phyloP scores from a whole-genome alignment of 2,113 vertebrate species.

The Scalopus aquaticus region DNA sequence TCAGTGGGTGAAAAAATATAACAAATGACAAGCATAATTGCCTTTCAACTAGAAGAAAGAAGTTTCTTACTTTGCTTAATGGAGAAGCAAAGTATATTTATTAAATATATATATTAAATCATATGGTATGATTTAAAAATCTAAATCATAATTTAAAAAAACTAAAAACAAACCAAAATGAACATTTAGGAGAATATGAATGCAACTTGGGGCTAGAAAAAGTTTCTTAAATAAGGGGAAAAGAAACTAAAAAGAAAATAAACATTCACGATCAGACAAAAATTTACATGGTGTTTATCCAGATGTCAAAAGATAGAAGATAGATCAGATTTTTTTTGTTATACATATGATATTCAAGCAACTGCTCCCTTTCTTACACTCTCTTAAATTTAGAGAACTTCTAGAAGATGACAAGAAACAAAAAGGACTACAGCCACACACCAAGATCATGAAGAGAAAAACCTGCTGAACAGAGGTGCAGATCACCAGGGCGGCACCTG shows the following conservation, averaged over 20 bases:
- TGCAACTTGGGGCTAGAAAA: neutral
- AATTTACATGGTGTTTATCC: neutral
- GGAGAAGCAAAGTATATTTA: constrained; percentile 21
- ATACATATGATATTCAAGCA: neutral
- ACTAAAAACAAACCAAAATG: neutral
- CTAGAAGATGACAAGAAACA: neutral
- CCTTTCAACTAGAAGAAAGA: neutral
- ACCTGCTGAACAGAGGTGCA: neutral
- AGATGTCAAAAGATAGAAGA: neutral
- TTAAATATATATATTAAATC: too few species aligned
- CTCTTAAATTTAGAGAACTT: too few species aligned
- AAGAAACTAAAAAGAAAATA: neutral
- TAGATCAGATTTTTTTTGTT: neutral
- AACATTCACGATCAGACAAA: neutral
- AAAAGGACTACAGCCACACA: neutral
- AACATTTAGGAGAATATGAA: constrained; percentile 37
- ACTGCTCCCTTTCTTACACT: neutral
- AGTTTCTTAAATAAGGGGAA: neutral
- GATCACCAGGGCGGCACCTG: neutral
- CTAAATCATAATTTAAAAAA: constrained; percentile 43
- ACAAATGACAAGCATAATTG: neutral
- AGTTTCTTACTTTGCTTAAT: neutral
- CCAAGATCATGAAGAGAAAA: neutral
- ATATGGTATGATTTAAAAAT: too few species aligned
- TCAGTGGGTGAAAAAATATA: constrained; percentile 4